phyloP scores from a whole-genome alignment of 2,888 invertebrate genomes.

The Argynnis bischoffii region DNA sequence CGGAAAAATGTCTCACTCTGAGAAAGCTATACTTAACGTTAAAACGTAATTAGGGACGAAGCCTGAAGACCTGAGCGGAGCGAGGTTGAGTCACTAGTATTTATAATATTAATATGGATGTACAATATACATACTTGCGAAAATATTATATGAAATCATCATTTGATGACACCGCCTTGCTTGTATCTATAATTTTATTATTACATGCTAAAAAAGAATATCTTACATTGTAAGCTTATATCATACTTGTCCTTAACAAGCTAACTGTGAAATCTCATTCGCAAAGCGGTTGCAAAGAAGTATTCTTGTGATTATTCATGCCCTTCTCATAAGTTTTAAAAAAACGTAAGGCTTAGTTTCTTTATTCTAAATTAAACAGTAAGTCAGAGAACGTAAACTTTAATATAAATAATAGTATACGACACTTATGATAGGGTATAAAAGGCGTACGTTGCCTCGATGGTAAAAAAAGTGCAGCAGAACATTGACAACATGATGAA shows the following conservation, averaged over 20 bases:
- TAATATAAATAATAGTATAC: constrained; percentile 3
- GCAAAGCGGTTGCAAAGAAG: constrained; percentile 61
- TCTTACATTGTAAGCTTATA: constrained; percentile 36
- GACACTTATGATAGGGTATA: constrained; percentile 11
- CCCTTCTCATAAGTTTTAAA: constrained; percentile 38
- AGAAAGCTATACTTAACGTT: no score
- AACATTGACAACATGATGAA: constrained; percentile 57
- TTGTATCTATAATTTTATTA: background rate
- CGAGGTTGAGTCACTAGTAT: no score
- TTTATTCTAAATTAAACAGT: constrained; percentile 11
- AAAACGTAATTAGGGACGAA: no score
- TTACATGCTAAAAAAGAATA: constrained; percentile 41
- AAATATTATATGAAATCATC: no score
- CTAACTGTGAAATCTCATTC: constrained; percentile 60
- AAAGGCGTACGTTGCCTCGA: constrained; percentile 14
- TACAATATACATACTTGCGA: no score
- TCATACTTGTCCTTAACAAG: constrained; percentile 49
- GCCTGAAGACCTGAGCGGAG: no score
- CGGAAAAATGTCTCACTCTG: no score
- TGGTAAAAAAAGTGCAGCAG: constrained; percentile 35
- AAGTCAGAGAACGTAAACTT: background rate
- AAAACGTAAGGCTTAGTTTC: background rate
- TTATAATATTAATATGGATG: no score
- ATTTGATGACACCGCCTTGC: background rate
- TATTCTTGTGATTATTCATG: constrained; percentile 63